phyloP scores from a whole-genome alignment of 1,140 invertebrate genomes.

The Tetranychus cinnabarinus region DNA sequence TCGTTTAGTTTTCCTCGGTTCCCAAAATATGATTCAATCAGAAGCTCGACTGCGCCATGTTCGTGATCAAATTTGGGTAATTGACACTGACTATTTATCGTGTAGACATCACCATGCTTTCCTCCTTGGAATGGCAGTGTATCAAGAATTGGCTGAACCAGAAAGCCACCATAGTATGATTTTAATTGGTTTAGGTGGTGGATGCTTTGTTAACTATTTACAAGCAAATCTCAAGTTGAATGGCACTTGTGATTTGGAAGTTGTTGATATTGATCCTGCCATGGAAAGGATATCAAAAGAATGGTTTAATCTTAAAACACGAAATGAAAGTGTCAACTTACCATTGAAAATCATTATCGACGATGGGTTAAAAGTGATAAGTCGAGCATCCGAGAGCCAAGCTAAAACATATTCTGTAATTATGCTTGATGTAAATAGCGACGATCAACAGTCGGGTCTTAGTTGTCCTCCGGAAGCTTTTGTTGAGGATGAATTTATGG shows the following conservation, averaged over 20 bases:
- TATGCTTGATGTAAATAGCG: slow-evolving; percentile 71
- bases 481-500: slow-evolving; percentile 36
- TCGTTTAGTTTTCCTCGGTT: slow-evolving; percentile 57
- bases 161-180: slow-evolving; percentile 25
- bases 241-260: slow-evolving; percentile 20
- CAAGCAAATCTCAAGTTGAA: slow-evolving; percentile 38
- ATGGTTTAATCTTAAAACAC: slow-evolving; percentile 49
- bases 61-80: slow-evolving; percentile 18
- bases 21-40: slow-evolving; percentile 64
- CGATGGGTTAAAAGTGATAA: slow-evolving; percentile 55
- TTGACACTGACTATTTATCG: slow-evolving; percentile 33
- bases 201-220: slow-evolving; percentile 56
- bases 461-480: slow-evolving; percentile 68
- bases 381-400: slow-evolving; percentile 27
- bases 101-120: slow-evolving; percentile 59
- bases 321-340: slow-evolving; percentile 25
- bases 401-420: slow-evolving; percentile 39
- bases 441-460: slow-evolving; percentile 51
- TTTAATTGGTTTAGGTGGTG: slow-evolving; percentile 66
- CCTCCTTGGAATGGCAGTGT: slow-evolving; percentile 36
- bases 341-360: slow-evolving; percentile 42
- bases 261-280: slow-evolving; percentile 62
- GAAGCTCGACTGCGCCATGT: slow-evolving; percentile 52
- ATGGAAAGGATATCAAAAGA: slow-evolving; percentile 55
- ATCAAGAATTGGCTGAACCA: slow-evolving; percentile 12